Percentiles rank a stretch among this genome's conserved stretches.
Evolutionary conservation across 2,797 vertebrate genomes (phyloP).

Genomic region (Etheostoma perlongum): DNA sequence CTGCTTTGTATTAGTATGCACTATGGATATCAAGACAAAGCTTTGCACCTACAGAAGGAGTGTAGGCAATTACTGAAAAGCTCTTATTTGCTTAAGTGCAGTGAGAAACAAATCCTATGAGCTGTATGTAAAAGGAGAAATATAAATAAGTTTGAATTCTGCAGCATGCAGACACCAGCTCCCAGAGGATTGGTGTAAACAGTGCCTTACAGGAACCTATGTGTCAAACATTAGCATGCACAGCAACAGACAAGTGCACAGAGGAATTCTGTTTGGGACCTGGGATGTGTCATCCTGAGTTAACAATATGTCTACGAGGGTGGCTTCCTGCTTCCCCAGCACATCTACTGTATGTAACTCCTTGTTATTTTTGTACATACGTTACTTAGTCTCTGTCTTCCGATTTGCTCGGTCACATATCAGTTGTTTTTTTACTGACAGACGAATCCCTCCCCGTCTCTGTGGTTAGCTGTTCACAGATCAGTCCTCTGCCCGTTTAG

Average conservation of each 20-base stretch:
- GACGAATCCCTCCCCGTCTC: background rate
- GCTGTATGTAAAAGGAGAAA: conserved; percentile 45
- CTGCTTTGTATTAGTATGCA: background rate
- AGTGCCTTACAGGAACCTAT: conserved; percentile 43
- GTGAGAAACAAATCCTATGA: conserved; percentile 39
- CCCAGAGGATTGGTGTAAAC: conserved; percentile 57
- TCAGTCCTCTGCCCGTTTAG: conserved; percentile 72
- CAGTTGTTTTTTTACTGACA: conserved; percentile 17
- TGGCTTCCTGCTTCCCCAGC: conserved; percentile 46
- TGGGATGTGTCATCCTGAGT: conserved; percentile 57
- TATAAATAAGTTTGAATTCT: conserved; percentile 3
- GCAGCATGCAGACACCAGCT: conserved; percentile 30
- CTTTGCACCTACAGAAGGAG: background rate
- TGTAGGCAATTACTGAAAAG: conserved; percentile 19
- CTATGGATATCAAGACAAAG: background rate
- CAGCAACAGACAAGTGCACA: conserved; percentile 22
- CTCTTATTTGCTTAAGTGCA: conserved; percentile 51
- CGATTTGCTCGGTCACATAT: background rate
- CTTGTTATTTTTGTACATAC: background rate
- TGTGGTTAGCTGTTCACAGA: conserved; percentile 39
- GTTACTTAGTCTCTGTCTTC: background rate
- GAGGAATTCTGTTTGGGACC: conserved; percentile 61
- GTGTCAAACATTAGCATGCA: conserved; percentile 69
- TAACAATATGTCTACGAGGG: conserved; percentile 48
- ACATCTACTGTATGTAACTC: conserved; percentile 2